Conservation (phyloP, 1,140 invertebrate genomes). For the Sinella curviseta region DNA sequence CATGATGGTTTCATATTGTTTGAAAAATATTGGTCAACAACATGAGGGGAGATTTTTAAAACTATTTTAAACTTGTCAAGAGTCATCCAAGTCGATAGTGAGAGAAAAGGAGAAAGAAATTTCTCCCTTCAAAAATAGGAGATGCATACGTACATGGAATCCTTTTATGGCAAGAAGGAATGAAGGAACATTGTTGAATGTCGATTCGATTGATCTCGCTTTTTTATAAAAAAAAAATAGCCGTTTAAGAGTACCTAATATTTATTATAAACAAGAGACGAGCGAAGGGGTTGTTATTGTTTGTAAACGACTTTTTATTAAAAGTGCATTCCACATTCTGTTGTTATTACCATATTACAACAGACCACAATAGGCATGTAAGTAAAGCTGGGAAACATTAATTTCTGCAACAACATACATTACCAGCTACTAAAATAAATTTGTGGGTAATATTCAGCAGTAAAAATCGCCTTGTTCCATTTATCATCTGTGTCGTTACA, state of each 20-base stretch:
- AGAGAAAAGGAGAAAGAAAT: not conserved
- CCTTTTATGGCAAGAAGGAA: not conserved
- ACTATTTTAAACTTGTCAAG: slow-evolving; percentile 17
- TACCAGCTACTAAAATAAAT: slow-evolving; percentile 14
- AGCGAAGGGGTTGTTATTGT: not conserved
- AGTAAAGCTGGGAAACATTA: not conserved
- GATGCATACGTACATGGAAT: not conserved
- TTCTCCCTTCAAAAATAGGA: not conserved
- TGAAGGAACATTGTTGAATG: not conserved
- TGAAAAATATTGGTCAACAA: slow-evolving; percentile 25
- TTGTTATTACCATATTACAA: not conserved
- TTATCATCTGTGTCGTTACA: not conserved
- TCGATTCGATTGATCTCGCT: too few relatives aligned
- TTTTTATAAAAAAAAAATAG: too few relatives aligned
- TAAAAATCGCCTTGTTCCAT: slow-evolving; percentile 16
- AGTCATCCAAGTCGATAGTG: not conserved
- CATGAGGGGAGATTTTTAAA: not conserved
- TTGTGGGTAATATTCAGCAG: not conserved
- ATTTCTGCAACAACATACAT: not conserved
- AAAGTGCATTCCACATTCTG: not conserved
- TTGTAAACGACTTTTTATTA: not conserved
- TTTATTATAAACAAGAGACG: not conserved
- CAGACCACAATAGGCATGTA: not conserved
- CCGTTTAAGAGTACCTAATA: too few relatives aligned
- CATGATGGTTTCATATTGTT: not conserved